Evolutionary conservation across 2,888 invertebrate genomes (phyloP).

Genomic region (Isoperla grammatica): DNA sequence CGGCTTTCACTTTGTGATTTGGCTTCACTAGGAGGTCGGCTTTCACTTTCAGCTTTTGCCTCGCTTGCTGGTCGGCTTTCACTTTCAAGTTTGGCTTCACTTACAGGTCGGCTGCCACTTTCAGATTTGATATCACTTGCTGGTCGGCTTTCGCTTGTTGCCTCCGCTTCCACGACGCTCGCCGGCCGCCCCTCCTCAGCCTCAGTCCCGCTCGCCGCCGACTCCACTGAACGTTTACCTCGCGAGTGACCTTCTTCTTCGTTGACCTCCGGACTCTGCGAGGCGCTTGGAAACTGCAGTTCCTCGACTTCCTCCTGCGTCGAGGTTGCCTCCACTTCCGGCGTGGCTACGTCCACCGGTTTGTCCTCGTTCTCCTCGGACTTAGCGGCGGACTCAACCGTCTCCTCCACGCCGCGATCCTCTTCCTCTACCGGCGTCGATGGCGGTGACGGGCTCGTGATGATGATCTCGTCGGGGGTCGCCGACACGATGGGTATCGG

Average conservation of each 20-base stretch:
- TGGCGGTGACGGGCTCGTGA: background rate
- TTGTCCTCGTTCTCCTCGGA: background rate
- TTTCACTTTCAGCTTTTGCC: background rate
- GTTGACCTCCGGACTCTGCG: too few species aligned
- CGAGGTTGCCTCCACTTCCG: background rate
- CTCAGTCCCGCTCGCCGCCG: background rate
- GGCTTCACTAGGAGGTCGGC: too few species aligned
- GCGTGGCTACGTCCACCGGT: background rate
- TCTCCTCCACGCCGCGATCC: background rate
- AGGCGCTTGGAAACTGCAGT: too few species aligned
- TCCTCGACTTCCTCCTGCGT: background rate
- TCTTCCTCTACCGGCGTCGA: background rate
- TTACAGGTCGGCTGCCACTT: too few species aligned
- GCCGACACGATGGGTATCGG: background rate
- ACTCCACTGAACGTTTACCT: background rate
- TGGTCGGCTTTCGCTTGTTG: too few species aligned
- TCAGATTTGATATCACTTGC: background rate
- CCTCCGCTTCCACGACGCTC: too few species aligned
- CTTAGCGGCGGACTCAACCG: background rate
- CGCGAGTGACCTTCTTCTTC: background rate
- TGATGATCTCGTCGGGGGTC: background rate
- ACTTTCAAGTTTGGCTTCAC: background rate
- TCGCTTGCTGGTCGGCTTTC: conserved; percentile 6
- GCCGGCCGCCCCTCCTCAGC: too few species aligned
- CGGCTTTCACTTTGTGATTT: too few species aligned